Conservation (phyloP, 1,140 invertebrate genomes). For the Parapsyche elsis region DNA sequence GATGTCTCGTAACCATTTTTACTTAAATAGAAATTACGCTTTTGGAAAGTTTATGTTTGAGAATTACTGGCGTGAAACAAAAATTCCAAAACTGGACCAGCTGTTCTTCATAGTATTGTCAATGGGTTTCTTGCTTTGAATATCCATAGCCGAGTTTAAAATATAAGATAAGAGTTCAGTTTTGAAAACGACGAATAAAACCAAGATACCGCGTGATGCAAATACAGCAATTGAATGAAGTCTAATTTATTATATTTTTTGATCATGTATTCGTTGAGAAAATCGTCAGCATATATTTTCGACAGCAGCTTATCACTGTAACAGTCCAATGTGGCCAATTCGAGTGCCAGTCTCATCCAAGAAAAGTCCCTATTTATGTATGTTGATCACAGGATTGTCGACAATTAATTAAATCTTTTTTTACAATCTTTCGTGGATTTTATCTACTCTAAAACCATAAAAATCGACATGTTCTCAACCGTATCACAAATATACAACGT, state of each 20-base stretch:
- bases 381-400: conserved; percentile 59
- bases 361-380: conserved; percentile 60
- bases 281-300: conserved; percentile 65
- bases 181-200: conserved; percentile 66
- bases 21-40: too few relatives aligned
- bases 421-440: too few relatives aligned
- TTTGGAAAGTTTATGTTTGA: too few relatives aligned
- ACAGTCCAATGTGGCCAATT: conserved; percentile 68
- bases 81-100: too few relatives aligned
- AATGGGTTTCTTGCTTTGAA: conserved; percentile 16
- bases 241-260: conserved; percentile 63
- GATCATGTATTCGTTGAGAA: conserved; percentile 60
- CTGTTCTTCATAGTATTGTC: too few relatives aligned
- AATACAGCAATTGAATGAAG: conserved; percentile 65
- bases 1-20: too few relatives aligned
- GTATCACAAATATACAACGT: too few relatives aligned
- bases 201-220: conserved; percentile 69
- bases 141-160: conserved; percentile 31
- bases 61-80: too few relatives aligned
- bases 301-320: conserved; percentile 67
- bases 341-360: conserved; percentile 66
- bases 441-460: too few relatives aligned
- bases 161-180: conserved; percentile 57
- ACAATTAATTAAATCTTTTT: too few relatives aligned
- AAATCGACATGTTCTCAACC: too few relatives aligned